A percentile compares a stretch with the other conserved stretches of the same genome.
These are phyloP conservation scores for Automeris io DNA, from an alignment of 2,888 invertebrate species.

Conservation along the genomic window DNA sequence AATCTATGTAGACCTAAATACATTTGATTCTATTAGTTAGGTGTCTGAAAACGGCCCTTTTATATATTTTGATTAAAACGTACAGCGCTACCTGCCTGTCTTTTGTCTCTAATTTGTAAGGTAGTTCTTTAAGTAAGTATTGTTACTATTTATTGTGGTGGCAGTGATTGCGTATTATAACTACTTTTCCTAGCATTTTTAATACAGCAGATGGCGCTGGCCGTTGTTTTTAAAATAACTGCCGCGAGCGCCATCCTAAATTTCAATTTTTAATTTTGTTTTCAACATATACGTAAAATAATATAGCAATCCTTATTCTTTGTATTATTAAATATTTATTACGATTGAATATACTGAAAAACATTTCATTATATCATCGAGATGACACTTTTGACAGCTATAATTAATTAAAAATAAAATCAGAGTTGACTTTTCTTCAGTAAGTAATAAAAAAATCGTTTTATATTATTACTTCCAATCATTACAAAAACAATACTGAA, in stretches of 20 bases:
- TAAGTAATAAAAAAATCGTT: too few species aligned
- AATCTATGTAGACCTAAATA: slow-evolving; percentile 30
- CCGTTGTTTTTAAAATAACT: slow-evolving; percentile 31
- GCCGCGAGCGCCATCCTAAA: slow-evolving; percentile 69
- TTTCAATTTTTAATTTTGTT: slow-evolving; percentile 22
- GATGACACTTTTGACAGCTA: too few species aligned
- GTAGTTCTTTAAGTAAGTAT: slow-evolving; percentile 12
- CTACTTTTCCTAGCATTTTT: slow-evolving; percentile 10
- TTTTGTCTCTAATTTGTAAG: slow-evolving; percentile 13
- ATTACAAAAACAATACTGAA: too few species aligned
- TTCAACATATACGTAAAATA: too few species aligned
- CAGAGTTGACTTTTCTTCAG: too few species aligned
- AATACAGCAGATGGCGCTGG: slow-evolving; percentile 65
- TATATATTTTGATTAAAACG: slow-evolving; percentile 30
- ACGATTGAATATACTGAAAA: too few species aligned
- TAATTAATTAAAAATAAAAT: too few species aligned
- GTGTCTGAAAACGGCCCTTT: slow-evolving; percentile 21
- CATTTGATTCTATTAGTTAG: slow-evolving; percentile 25
- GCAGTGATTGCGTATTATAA: slow-evolving; percentile 59
- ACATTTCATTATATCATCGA: too few species aligned
- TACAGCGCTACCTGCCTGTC: slow-evolving; percentile 53
- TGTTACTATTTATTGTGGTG: slow-evolving; percentile 29
- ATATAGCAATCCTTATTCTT: too few species aligned
- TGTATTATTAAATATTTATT: too few species aligned
- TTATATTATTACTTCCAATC: too few species aligned